These are phyloP conservation scores for Paedocypris micromegethes DNA, from an alignment of 2,797 vertebrate genomes.

Conservation along the genomic window DNA sequence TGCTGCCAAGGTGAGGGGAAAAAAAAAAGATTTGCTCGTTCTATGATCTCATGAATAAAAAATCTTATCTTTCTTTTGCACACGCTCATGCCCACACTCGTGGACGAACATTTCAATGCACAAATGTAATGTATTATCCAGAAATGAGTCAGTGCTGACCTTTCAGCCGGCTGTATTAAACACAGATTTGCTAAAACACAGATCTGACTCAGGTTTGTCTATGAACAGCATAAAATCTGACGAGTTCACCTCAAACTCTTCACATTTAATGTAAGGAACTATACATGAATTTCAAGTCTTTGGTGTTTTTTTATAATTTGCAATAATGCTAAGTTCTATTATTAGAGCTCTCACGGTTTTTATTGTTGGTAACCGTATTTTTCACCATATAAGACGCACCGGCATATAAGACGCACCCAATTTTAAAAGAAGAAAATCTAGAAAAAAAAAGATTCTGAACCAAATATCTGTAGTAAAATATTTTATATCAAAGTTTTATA, in stretches of 20 bases:
- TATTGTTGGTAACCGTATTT: too few species aligned
- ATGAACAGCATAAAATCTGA: slow-evolving; percentile 15
- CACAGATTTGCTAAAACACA: slow-evolving; percentile 22
- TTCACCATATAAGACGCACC: too few species aligned
- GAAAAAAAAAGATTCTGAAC: too few species aligned
- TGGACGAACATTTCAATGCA: slow-evolving; percentile 6
- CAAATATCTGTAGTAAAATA: too few species aligned
- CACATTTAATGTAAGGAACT: too few species aligned
- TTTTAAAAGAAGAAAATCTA: too few species aligned
- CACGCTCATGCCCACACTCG: slow-evolving; percentile 7
- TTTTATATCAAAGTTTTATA: too few species aligned
- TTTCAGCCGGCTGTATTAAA: slow-evolving; percentile 32
- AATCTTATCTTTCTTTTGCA: slow-evolving; percentile 15
- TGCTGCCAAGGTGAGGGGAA: slow-evolving; percentile 77
- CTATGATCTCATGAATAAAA: slow-evolving; percentile 29
- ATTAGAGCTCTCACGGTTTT: too few species aligned
- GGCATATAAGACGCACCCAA: too few species aligned
- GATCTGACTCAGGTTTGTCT: slow-evolving; percentile 11
- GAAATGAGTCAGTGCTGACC: slow-evolving; percentile 40
- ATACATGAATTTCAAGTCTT: too few species aligned
- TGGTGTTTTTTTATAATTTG: too few species aligned
- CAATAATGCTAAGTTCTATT: too few species aligned
- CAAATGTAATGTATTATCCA: slow-evolving; percentile 27
- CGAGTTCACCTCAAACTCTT: background rate
- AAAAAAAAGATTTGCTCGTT: background rate